phyloP scores from a whole-genome alignment of 2,888 invertebrate species.

The Cyclophora albipunctata region DNA sequence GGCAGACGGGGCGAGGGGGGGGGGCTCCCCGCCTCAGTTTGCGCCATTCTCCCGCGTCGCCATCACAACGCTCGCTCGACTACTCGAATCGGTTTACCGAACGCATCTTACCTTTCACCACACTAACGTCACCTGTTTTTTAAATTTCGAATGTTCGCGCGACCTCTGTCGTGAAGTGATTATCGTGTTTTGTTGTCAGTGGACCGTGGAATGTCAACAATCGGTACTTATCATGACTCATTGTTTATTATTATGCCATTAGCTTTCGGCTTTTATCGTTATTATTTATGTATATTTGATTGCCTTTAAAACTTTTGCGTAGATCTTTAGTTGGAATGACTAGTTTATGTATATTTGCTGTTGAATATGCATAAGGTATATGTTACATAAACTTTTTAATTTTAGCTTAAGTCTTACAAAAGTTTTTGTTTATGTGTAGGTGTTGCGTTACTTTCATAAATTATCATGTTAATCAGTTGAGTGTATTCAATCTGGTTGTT shows the following conservation, averaged over 20 bases:
- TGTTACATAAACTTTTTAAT: constrained; percentile 7
- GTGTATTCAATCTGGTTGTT: too few species aligned
- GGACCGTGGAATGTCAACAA: constrained; percentile 39
- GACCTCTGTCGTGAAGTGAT: constrained; percentile 62
- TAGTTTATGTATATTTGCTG: constrained; percentile 6
- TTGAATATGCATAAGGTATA: constrained; percentile 7
- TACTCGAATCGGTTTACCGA: constrained; percentile 60
- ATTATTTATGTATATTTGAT: constrained; percentile 20
- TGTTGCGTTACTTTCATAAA: too few species aligned
- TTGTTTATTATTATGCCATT: constrained; percentile 46
- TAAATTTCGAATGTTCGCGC: constrained; percentile 51
- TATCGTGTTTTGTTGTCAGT: constrained; percentile 67
- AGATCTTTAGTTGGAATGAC: constrained; percentile 4
- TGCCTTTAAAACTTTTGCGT: constrained; percentile 16
- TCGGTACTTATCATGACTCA: constrained; percentile 57
- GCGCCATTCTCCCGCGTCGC: constrained; percentile 68
- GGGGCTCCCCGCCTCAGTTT: constrained; percentile 55
- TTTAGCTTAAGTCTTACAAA: background rate
- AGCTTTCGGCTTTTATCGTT: constrained; percentile 38
- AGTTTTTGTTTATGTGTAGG: background rate
- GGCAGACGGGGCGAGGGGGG: constrained; percentile 23
- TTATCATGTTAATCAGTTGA: too few species aligned
- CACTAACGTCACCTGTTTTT: constrained; percentile 51
- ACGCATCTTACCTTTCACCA: constrained; percentile 70
- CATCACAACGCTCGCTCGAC: constrained; percentile 60